These are phyloP conservation scores for Plebejus anna DNA, from an alignment of 2,888 invertebrate species.

Conservation along the genomic window DNA sequence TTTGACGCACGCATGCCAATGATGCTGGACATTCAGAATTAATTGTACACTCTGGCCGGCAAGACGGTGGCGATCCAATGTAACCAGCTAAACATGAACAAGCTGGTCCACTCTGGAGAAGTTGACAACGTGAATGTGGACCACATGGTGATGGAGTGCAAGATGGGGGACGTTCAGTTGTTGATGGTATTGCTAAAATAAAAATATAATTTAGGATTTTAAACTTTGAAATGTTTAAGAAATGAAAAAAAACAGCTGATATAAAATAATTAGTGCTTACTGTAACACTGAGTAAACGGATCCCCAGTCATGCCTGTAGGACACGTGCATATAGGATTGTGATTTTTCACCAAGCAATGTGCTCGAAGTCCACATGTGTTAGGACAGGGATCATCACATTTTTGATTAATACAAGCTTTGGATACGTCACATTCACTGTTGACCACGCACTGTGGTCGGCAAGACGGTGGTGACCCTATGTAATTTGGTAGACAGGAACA, in stretches of 20 bases:
- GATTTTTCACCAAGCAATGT: constrained; percentile 89
- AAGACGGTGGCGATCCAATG: constrained; percentile 88
- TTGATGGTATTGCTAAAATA: constrained; percentile 56
- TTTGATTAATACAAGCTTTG: constrained; percentile 90
- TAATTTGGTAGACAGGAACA: constrained; percentile 91
- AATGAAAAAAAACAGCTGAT: constrained; percentile 1
- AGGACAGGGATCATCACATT: constrained; percentile 92
- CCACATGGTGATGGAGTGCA: constrained; percentile 92
- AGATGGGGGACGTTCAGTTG: constrained; percentile 85
- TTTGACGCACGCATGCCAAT: constrained; percentile 87
- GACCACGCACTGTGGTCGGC: constrained; percentile 92
- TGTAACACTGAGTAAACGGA: constrained; percentile 89
- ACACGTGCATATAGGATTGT: constrained; percentile 93
- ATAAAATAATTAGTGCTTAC: constrained; percentile 72
- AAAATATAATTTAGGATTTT: constrained; percentile 18
- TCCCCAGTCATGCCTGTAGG: constrained; percentile 91
- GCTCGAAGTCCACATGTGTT: constrained; percentile 93
- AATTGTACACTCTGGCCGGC: constrained; percentile 89
- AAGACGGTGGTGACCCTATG: constrained; percentile 88
- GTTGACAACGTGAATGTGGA: constrained; percentile 89
- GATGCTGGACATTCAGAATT: constrained; percentile 89
- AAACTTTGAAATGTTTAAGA: neutral
- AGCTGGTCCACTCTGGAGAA: constrained; percentile 85
- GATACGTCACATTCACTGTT: constrained; percentile 91
- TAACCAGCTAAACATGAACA: constrained; percentile 90